A percentile compares a stretch with the other conserved stretches of the same genome.
phyloP scores from a whole-genome alignment of 2,797 vertebrate genomes.

The Argyrosomus regius region DNA sequence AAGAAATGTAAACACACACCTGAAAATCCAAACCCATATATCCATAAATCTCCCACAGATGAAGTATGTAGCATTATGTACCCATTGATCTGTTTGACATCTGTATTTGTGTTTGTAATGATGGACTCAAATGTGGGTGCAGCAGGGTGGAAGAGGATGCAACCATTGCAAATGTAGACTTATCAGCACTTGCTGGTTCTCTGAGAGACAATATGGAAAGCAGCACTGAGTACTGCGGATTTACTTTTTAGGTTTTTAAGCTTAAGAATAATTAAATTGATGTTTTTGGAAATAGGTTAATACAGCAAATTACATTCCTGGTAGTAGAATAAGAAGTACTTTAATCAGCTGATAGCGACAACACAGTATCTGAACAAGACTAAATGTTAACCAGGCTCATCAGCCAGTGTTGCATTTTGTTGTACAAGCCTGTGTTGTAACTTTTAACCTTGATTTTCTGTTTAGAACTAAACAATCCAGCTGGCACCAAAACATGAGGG shows the following conservation, averaged over 20 bases:
- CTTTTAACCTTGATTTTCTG: no score
- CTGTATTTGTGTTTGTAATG: background rate
- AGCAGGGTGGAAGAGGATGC: background rate
- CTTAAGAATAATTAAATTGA: background rate
- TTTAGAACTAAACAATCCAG: background rate
- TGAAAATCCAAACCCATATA: constrained; percentile 5
- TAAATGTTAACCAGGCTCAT: background rate
- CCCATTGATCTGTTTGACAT: background rate
- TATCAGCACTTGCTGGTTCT: background rate
- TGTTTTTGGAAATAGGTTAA: background rate
- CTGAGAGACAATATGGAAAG: background rate
- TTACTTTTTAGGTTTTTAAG: background rate
- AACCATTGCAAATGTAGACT: background rate
- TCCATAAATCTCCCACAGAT: background rate
- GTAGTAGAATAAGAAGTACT: background rate
- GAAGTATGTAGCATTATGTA: background rate
- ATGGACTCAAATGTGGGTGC: background rate
- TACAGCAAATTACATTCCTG: background rate
- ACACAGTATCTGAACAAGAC: background rate
- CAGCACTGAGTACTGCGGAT: background rate
- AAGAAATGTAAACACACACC: constrained; percentile 1
- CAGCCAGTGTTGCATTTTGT: background rate
- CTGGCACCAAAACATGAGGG: background rate
- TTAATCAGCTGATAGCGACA: background rate
- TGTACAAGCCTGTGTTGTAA: background rate